phyloP scores from a whole-genome alignment of 2,888 invertebrate species.

The Pyrochroa serraticornis region DNA sequence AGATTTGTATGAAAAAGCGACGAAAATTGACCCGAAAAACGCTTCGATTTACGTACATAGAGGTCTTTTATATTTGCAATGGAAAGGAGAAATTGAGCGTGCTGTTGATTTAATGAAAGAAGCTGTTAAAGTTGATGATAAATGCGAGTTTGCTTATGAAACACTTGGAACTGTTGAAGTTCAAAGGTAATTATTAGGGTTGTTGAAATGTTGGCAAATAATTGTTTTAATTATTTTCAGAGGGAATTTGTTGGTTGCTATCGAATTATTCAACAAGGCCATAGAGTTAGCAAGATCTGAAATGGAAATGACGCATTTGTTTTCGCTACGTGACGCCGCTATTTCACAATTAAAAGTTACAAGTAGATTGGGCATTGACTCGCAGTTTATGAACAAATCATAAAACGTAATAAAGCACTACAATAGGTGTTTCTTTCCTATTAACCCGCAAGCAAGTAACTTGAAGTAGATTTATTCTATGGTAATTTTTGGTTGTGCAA shows the following conservation, averaged over 20 bases:
- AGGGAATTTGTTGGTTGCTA: conserved; percentile 80
- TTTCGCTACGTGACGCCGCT: conserved; percentile 88
- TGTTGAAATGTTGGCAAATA: conserved; percentile 7
- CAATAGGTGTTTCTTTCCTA: too few relatives aligned
- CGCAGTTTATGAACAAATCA: conserved; percentile 36
- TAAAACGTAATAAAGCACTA: neutral
- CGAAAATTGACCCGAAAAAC: conserved; percentile 82
- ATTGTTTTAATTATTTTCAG: conserved; percentile 63
- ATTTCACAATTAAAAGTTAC: conserved; percentile 86
- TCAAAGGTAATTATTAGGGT: conserved; percentile 68
- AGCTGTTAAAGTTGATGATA: conserved; percentile 86
- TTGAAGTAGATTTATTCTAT: too few relatives aligned
- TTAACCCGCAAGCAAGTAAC: too few relatives aligned
- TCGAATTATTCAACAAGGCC: conserved; percentile 88
- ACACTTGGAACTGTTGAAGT: conserved; percentile 94
- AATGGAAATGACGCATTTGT: conserved; percentile 89
- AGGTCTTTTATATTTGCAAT: conserved; percentile 82
- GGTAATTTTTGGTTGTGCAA: too few relatives aligned
- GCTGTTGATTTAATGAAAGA: conserved; percentile 79
- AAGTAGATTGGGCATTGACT: conserved; percentile 68
- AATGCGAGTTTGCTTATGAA: conserved; percentile 94
- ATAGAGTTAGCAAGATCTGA: conserved; percentile 84
- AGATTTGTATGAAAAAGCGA: conserved; percentile 78
- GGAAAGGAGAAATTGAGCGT: conserved; percentile 81
- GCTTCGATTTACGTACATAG: conserved; percentile 87